phyloP scores from a whole-genome alignment of 2,888 invertebrate genomes.

The Apeira syringaria region DNA sequence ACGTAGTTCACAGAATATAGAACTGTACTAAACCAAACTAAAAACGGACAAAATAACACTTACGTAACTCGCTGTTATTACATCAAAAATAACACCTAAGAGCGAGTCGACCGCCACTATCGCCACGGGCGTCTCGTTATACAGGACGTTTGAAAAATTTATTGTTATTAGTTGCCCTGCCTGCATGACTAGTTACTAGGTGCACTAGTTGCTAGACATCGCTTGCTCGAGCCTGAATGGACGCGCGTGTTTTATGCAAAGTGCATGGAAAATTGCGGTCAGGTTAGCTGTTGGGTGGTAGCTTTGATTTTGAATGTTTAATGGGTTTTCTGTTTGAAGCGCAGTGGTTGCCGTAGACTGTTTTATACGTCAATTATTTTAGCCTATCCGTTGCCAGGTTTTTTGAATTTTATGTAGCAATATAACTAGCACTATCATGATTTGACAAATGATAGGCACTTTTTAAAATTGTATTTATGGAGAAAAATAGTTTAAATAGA shows the following conservation, averaged over 20 bases:
- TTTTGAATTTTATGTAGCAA: too few species aligned
- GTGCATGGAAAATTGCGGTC: slow-evolving; percentile 27
- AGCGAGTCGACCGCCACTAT: slow-evolving; percentile 40
- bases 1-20: not conserved
- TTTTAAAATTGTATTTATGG: too few species aligned
- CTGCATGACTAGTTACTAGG: slow-evolving; percentile 13
- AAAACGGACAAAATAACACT: slow-evolving; percentile 6
- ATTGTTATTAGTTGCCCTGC: slow-evolving; percentile 34
- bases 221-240: slow-evolving; percentile 4
- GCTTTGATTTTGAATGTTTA: slow-evolving; percentile 24
- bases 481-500: too few species aligned
- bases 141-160: slow-evolving; percentile 43
- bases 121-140: slow-evolving; percentile 44
- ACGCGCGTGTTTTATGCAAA: slow-evolving; percentile 29
- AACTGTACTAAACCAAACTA: slow-evolving; percentile 1
- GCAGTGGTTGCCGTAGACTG: too few species aligned
- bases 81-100: slow-evolving; percentile 57
- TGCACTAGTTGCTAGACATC: not conserved
- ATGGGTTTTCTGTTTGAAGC: not conserved
- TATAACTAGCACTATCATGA: too few species aligned
- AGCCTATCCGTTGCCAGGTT: too few species aligned
- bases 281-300: slow-evolving; percentile 13
- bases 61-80: slow-evolving; percentile 40
- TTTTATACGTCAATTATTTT: too few species aligned
- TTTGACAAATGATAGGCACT: too few species aligned